These are phyloP conservation scores for Mystacornis crossleyi DNA, from an alignment of 2,113 vertebrate genomes.

Conservation along the genomic window DNA sequence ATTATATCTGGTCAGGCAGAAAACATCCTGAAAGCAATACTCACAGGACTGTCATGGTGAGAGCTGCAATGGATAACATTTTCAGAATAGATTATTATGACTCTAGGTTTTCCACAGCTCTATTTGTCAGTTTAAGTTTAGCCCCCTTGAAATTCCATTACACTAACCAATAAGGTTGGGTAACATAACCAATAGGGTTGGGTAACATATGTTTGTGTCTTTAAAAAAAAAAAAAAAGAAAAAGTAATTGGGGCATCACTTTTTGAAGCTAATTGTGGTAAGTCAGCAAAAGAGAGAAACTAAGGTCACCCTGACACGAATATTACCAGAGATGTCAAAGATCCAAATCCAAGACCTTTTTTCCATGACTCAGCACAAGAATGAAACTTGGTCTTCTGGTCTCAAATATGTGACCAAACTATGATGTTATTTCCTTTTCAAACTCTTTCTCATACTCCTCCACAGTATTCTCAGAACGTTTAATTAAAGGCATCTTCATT, in stretches of 20 bases:
- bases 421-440: not conserved
- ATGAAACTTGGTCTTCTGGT: not conserved
- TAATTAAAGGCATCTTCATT: not conserved
- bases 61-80: not conserved
- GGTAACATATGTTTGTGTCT: not conserved
- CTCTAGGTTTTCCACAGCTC: not conserved
- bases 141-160: not conserved
- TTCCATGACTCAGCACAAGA: not conserved
- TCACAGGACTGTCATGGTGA: not conserved
- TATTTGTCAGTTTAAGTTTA: not conserved
- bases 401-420: not conserved
- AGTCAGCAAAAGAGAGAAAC: not conserved
- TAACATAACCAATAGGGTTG: not conserved
- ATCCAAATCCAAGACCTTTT: not conserved
- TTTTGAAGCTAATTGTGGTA: not conserved
- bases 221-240: not conserved
- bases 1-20: not conserved
- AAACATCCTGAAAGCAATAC: not conserved
- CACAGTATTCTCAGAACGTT: not conserved
- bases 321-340: not conserved
- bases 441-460: not conserved
- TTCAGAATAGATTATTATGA: not conserved
- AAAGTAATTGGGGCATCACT: not conserved
- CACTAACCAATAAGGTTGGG: not conserved
- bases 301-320: not conserved